Evolutionary conservation across 1,140 invertebrate species (phyloP).

Genomic region (Anadara kagoshimensis): DNA sequence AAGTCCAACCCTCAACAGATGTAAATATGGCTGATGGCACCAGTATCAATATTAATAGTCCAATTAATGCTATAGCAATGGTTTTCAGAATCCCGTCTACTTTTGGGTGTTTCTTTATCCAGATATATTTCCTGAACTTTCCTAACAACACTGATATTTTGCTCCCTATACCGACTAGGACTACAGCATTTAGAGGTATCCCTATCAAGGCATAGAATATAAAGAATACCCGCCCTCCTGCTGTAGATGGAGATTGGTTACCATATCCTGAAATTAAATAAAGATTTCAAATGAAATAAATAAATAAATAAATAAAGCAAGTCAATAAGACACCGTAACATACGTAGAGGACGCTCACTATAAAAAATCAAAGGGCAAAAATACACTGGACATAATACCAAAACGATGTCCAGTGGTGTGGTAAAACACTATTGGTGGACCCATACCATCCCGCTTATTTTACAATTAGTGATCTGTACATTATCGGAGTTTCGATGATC

Average conservation of each 20-base stretch:
- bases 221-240: conserved; percentile 50
- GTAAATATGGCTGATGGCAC: conserved; percentile 38
- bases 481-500: too few species aligned
- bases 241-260: conserved; percentile 55
- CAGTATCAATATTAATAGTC: conserved; percentile 5
- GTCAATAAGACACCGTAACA: not conserved
- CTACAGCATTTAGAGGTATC: conserved; percentile 48
- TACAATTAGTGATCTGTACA: too few species aligned
- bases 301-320: not conserved
- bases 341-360: not conserved
- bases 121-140: not conserved
- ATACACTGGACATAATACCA: not conserved
- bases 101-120: conserved; percentile 1
- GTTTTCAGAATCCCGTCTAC: not conserved
- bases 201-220: conserved; percentile 58
- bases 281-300: not conserved
- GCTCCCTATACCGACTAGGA: conserved; percentile 46
- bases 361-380: not conserved
- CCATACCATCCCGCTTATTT: too few species aligned
- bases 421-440: too few species aligned
- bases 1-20: conserved; percentile 38
- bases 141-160: conserved; percentile 44
- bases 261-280: conserved; percentile 56
- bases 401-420: not conserved
- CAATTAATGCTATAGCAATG: not conserved